Evolutionary conservation across 2,797 vertebrate genomes (phyloP).

Genomic region (Mergus octosetaceus): DNA sequence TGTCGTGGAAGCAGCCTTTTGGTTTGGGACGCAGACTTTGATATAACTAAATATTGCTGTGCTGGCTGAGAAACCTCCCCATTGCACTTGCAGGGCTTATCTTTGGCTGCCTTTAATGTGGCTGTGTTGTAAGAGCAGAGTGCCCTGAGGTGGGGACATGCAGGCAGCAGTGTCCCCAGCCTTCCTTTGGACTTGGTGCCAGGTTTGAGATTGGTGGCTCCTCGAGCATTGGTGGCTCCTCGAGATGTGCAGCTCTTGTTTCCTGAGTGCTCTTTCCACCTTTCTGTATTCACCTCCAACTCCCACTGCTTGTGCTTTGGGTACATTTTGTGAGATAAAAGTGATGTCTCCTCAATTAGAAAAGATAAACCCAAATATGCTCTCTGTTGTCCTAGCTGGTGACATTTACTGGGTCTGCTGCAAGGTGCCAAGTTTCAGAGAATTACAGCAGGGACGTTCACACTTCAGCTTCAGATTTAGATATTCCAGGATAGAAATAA

Average conservation of each 20-base stretch:
- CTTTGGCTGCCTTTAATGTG: background rate
- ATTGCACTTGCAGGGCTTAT: background rate
- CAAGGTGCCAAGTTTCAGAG: constrained; percentile 26
- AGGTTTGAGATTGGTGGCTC: background rate
- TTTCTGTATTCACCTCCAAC: background rate
- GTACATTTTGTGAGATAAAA: background rate
- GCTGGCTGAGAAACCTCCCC: background rate
- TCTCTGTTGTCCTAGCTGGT: constrained; percentile 6
- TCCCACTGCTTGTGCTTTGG: background rate
- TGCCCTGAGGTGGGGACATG: background rate
- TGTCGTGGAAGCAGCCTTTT: background rate
- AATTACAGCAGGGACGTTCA: constrained; percentile 6
- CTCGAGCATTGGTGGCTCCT: background rate
- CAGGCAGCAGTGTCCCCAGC: background rate
- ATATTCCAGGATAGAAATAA: constrained; percentile 22
- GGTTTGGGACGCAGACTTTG: background rate
- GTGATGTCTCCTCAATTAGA: background rate
- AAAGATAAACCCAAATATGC: background rate
- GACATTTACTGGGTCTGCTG: constrained; percentile 14
- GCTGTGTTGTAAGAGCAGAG: background rate
- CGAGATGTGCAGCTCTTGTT: background rate
- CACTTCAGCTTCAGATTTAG: constrained; percentile 23
- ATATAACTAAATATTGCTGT: background rate
- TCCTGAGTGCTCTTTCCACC: background rate
- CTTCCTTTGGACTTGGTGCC: background rate